Evolutionary conservation across 2,888 invertebrate species (phyloP).

Genomic region (Alloscopus bannaensis): DNA sequence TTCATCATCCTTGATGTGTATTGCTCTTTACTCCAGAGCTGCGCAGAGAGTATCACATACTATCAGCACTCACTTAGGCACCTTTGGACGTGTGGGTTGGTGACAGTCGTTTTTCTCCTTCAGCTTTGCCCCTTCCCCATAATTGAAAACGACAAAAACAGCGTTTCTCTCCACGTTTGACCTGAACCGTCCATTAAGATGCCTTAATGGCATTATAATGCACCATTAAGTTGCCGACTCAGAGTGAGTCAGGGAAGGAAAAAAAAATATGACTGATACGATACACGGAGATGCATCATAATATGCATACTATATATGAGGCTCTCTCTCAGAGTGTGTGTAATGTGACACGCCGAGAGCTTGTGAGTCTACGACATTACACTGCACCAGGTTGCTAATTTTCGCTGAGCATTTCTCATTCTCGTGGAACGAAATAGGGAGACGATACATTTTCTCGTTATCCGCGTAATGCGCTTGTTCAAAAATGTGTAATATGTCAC

Average conservation of each 20-base stretch:
- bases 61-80: not conserved
- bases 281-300: not conserved
- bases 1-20: no score
- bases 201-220: constrained; percentile 43
- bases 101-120: not conserved
- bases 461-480: no score
- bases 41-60: no score
- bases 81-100: constrained; percentile 1
- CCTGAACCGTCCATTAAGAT: constrained; percentile 40
- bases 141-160: constrained; percentile 3
- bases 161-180: constrained; percentile 32
- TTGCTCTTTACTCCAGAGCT: constrained; percentile 16
- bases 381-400: no score
- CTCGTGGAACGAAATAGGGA: no score
- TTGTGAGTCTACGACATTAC: no score
- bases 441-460: no score
- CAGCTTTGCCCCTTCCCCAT: not conserved
- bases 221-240: constrained; percentile 25
- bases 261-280: not conserved
- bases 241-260: not conserved
- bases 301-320: not conserved
- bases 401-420: no score
- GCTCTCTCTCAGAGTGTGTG: no score
- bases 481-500: constrained; percentile 10
- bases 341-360: no score